Percentiles rank a stretch among this genome's conserved stretches.
Evolutionary conservation across 2,888 invertebrate species (phyloP).

Genomic region (Conus canariensis): DNA sequence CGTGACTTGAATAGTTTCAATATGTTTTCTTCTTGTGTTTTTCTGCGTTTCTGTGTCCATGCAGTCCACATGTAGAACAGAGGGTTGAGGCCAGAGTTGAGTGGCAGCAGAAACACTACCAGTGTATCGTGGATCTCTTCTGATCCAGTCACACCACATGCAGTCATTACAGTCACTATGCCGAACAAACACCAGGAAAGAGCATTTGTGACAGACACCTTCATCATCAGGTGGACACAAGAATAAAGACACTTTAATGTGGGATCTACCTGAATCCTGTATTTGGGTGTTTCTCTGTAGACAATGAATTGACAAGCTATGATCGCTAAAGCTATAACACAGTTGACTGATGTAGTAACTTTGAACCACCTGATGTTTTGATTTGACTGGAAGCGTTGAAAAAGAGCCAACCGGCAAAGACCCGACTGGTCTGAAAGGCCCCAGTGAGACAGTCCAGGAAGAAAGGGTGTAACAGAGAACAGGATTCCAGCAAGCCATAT

Average conservation of each 20-base stretch:
- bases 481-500: neutral
- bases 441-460: slow-evolving; percentile 16
- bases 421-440: neutral
- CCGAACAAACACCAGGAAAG: neutral
- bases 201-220: neutral
- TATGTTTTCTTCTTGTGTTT: neutral
- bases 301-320: neutral
- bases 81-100: neutral
- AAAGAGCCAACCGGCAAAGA: neutral
- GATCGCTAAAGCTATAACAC: neutral
- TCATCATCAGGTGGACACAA: neutral
- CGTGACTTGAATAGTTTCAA: neutral
- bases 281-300: neutral
- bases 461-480: neutral
- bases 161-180: no score
- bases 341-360: neutral
- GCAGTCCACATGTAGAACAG: neutral
- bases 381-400: neutral
- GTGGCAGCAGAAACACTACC: neutral
- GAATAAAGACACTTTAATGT: neutral
- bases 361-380: neutral
- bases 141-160: no score
- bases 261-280: neutral
- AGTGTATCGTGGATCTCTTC: neutral
- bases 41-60: neutral